These are phyloP conservation scores for Porites lutea DNA, from an alignment of 64 coral and sea anemone species.

Conservation along the genomic window DNA sequence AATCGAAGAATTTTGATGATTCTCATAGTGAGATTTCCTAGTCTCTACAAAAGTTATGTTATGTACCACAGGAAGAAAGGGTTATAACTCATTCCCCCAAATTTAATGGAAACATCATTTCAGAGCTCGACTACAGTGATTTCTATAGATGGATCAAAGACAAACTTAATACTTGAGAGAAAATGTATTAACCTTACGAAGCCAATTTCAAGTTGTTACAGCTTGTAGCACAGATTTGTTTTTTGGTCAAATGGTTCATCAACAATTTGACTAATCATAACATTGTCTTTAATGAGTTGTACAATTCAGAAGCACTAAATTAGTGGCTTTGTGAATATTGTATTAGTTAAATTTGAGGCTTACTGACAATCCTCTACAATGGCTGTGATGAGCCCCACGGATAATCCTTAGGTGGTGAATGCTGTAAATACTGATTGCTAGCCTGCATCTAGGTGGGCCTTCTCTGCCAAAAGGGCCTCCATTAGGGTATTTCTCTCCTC, in stretches of 20 bases:
- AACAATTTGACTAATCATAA: too few species aligned
- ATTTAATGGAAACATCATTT: not conserved
- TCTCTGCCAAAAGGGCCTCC: not conserved
- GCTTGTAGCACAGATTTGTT: too few species aligned
- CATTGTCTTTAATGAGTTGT: too few species aligned
- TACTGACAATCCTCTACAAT: not conserved
- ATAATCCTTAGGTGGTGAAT: not conserved
- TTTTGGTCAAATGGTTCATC: too few species aligned
- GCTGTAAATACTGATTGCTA: not conserved
- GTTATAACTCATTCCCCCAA: not conserved
- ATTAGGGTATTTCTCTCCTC: not conserved
- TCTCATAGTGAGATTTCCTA: too few species aligned
- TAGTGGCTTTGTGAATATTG: too few species aligned
- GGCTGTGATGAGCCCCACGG: not conserved
- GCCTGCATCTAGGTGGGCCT: not conserved
- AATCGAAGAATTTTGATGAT: too few species aligned
- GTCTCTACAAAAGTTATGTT: too few species aligned
- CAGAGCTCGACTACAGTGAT: not conserved
- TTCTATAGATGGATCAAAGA: not conserved
- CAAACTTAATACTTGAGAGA: not conserved
- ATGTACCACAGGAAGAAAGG: not conserved
- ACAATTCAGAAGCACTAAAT: too few species aligned
- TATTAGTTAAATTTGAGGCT: too few species aligned
- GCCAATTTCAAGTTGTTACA: too few species aligned
- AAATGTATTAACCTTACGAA: not conserved